These are phyloP conservation scores for Habropoda laboriosa DNA, from an alignment of 1,140 invertebrate genomes.

Conservation along the genomic window DNA sequence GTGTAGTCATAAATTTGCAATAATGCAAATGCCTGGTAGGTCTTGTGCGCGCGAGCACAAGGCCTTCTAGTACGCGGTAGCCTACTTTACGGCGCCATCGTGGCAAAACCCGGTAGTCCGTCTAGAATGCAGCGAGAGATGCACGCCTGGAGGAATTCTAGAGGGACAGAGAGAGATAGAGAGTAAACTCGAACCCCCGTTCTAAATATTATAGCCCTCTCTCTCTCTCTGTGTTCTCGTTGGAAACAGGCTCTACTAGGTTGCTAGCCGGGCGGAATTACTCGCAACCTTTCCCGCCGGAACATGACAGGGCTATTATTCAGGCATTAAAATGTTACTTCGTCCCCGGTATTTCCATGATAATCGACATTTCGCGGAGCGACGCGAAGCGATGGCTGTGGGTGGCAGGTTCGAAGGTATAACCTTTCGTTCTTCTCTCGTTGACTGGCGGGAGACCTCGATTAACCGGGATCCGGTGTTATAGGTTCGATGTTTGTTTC, in stretches of 20 bases:
- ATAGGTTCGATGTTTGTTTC: neutral
- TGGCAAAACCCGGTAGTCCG: conserved; percentile 42
- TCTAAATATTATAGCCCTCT: conserved; percentile 20
- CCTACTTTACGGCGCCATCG: conserved; percentile 72
- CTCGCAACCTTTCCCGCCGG: conserved; percentile 48
- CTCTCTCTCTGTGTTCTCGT: neutral
- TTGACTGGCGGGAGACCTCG: neutral
- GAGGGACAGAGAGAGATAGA: neutral
- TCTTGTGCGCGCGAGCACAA: conserved; percentile 36
- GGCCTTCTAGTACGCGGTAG: conserved; percentile 73
- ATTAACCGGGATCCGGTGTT: conserved; percentile 16
- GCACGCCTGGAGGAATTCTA: conserved; percentile 45
- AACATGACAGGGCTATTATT: conserved; percentile 41
- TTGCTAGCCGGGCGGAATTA: conserved; percentile 14
- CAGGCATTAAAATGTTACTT: conserved; percentile 55
- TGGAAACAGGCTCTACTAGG: neutral
- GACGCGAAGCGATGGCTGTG: too few relatives aligned
- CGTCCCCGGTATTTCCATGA: conserved; percentile 47
- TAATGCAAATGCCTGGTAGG: conserved; percentile 77
- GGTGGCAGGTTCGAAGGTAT: neutral
- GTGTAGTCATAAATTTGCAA: conserved; percentile 79
- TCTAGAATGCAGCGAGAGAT: conserved; percentile 48
- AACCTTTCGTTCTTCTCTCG: conserved; percentile 6
- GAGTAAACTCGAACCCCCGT: neutral
- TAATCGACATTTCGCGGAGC: conserved; percentile 45